phyloP scores from a whole-genome alignment of 2,888 invertebrate species.

The Neoascia interrupta region DNA sequence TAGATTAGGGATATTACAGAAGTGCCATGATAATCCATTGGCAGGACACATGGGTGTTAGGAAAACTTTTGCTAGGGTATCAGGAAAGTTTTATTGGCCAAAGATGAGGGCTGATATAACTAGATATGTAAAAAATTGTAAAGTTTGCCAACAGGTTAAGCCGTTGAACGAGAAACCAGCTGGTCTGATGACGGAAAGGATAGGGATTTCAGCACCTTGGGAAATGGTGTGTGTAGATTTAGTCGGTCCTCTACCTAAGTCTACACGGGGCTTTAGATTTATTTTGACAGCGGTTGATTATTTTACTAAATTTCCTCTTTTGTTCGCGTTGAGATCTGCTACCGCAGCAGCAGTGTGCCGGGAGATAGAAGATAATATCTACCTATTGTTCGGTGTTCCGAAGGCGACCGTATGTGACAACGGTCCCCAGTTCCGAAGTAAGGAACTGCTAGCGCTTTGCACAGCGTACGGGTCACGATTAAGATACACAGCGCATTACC shows the following conservation, averaged over 20 bases:
- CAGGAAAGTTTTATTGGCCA: too few species aligned
- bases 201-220: too few species aligned
- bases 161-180: too few species aligned
- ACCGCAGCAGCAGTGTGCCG: constrained; percentile 10
- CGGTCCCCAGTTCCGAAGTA: constrained; percentile 8
- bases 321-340: constrained; percentile 34
- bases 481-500: constrained; percentile 12
- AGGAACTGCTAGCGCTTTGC: not conserved
- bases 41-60: too few species aligned
- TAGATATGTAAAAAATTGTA: too few species aligned
- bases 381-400: constrained; percentile 3
- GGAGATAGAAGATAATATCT: constrained; percentile 12
- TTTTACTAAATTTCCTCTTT: constrained; percentile 43
- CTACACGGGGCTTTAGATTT: constrained; percentile 13
- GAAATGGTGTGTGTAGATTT: constrained; percentile 26
- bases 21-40: too few species aligned
- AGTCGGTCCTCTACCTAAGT: constrained; percentile 32
- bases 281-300: constrained; percentile 31
- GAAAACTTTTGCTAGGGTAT: too few species aligned
- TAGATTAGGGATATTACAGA: too few species aligned
- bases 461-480: not conserved
- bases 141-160: too few species aligned
- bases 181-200: too few species aligned
- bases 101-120: too few species aligned
- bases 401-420: constrained; percentile 14